These are phyloP conservation scores for Xyrauchen texanus DNA, from an alignment of 2,113 vertebrate genomes.

Conservation along the genomic window DNA sequence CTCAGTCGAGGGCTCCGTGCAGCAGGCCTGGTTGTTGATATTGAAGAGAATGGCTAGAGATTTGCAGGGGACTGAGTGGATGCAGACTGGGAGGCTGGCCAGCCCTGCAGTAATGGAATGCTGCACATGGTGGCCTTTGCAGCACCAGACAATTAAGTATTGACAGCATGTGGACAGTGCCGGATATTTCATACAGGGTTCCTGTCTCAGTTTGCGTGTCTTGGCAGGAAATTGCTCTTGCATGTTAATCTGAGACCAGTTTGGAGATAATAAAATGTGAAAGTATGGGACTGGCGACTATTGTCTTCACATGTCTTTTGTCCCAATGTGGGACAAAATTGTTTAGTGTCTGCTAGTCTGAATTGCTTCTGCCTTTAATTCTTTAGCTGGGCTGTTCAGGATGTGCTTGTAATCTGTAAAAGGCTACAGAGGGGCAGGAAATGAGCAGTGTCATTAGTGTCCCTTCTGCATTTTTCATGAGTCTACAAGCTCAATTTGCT, in stretches of 20 bases:
- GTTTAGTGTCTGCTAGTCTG: conserved; percentile 13
- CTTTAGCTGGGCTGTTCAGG: conserved; percentile 34
- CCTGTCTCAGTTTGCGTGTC: conserved; percentile 4
- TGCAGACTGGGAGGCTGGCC: conserved; percentile 68
- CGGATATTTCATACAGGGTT: conserved; percentile 32
- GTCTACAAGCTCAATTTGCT: conserved; percentile 31
- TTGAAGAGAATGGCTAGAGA: neutral
- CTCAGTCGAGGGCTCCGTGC: neutral
- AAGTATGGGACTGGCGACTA: neutral
- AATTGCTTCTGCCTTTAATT: neutral
- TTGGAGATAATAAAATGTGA: neutral
- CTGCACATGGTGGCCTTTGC: conserved; percentile 66
- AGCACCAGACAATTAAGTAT: conserved; percentile 59
- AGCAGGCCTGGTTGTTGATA: conserved; percentile 9
- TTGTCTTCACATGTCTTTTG: neutral
- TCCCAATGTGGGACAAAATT: neutral
- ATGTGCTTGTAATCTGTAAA: conserved; percentile 43
- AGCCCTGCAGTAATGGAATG: conserved; percentile 71
- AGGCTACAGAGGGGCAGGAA: conserved; percentile 45
- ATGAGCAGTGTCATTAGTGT: conserved; percentile 44
- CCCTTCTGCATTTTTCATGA: conserved; percentile 51
- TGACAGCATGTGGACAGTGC: conserved; percentile 45
- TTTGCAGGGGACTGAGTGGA: neutral
- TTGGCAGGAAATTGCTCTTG: neutral
- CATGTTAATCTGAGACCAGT: too few species aligned